Percentiles rank a stretch among this genome's conserved stretches.
Evolutionary conservation across 2,797 vertebrate genomes (phyloP).

Genomic region (Oreochromis grahami): DNA sequence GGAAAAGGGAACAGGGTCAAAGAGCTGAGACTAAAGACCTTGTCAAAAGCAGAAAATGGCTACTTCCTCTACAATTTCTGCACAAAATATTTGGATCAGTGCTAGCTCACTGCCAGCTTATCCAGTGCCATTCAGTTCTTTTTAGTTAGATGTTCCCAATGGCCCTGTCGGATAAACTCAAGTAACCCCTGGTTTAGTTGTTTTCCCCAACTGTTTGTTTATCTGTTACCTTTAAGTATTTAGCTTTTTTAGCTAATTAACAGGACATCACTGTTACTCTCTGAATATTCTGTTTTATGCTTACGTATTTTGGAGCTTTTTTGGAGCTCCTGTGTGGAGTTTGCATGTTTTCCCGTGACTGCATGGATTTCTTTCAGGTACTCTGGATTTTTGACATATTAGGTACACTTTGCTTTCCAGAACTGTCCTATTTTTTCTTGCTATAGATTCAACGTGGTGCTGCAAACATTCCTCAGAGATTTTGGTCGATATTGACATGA

Average conservation of each 20-base stretch:
- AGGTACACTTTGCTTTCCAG: not conserved
- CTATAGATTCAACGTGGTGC: not conserved
- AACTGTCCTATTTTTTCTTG: not conserved
- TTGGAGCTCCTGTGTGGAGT: not conserved
- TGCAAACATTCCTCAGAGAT: not conserved
- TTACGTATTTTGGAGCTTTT: not conserved
- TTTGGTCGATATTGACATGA: not conserved
- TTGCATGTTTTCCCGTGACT: not conserved
- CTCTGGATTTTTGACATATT: not conserved
- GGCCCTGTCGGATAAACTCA: not conserved
- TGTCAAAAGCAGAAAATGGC: not conserved
- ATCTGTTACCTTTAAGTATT: not conserved
- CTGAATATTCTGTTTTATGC: not conserved
- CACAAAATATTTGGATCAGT: not conserved
- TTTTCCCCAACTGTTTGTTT: not conserved
- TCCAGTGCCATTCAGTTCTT: not conserved
- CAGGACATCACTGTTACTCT: not conserved
- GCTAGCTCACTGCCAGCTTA: not conserved
- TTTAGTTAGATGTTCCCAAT: not conserved
- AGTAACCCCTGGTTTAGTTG: not conserved
- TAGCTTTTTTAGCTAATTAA: not conserved
- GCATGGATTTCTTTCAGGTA: not conserved
- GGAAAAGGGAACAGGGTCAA: not conserved
- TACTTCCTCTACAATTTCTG: not conserved
- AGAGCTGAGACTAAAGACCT: not conserved